phyloP scores from a whole-genome alignment of 2,888 invertebrate genomes.

The Baronia brevicornis region DNA sequence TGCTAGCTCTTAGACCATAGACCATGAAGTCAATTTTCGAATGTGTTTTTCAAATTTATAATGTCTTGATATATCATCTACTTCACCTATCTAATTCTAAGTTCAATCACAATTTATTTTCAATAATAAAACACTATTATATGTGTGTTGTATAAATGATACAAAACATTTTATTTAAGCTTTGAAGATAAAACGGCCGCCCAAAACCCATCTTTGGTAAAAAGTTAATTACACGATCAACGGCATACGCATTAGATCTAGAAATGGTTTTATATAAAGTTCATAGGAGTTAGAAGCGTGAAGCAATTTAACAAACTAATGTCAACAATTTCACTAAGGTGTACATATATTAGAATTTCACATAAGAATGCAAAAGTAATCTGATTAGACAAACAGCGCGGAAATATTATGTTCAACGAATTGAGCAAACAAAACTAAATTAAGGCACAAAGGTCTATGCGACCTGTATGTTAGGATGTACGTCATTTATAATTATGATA shows the following conservation, averaged over 20 bases:
- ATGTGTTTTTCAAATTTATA: constrained; percentile 28
- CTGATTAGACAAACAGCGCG: no score
- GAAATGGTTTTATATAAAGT: constrained; percentile 17
- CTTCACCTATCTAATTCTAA: constrained; percentile 58
- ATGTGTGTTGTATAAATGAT: constrained; percentile 67
- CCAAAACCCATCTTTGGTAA: constrained; percentile 68
- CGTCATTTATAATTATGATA: constrained; percentile 22
- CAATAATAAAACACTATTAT: constrained; percentile 58
- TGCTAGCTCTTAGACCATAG: no score
- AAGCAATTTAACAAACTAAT: no score
- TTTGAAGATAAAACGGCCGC: constrained; percentile 56
- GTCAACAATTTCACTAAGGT: no score
- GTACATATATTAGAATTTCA: no score
- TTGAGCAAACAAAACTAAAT: constrained; percentile 63
- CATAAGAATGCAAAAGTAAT: no score
- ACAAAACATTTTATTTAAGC: constrained; percentile 67
- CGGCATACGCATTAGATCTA: constrained; percentile 48
- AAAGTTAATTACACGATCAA: constrained; percentile 63
- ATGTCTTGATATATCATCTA: constrained; percentile 27
- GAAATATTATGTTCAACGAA: no score
- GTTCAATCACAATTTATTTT: constrained; percentile 64
- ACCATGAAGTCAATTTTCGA: no score
- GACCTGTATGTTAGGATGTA: constrained; percentile 41
- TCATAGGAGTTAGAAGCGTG: constrained; percentile 19
- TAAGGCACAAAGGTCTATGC: constrained; percentile 61